phyloP scores from a whole-genome alignment of 2,113 vertebrate species.

The Nannospalax galili region DNA sequence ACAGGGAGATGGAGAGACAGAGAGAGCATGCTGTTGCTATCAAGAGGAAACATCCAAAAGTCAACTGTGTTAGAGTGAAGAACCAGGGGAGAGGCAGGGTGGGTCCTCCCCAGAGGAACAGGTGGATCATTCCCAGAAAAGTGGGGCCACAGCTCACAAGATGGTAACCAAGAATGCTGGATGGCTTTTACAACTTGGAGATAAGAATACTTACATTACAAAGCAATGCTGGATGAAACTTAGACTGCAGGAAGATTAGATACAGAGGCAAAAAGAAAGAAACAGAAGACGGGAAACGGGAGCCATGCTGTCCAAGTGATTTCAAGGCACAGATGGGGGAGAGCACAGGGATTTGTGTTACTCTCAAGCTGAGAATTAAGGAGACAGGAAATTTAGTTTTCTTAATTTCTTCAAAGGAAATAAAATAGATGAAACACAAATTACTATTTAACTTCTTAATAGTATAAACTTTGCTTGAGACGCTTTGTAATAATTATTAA shows the following conservation, averaged over 20 bases:
- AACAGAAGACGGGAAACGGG: not conserved
- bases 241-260: not conserved
- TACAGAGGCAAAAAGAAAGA: not conserved
- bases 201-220: not conserved
- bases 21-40: not conserved
- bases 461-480: conserved; percentile 60
- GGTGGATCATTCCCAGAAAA: not conserved
- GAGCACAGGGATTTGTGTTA: not conserved
- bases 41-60: not conserved
- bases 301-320: not conserved
- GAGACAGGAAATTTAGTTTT: conserved; percentile 30
- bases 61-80: not conserved
- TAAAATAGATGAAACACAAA: conserved; percentile 41
- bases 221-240: not conserved
- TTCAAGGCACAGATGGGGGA: not conserved
- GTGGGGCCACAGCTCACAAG: not conserved
- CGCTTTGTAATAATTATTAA: conserved; percentile 54
- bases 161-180: not conserved
- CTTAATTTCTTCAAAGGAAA: conserved; percentile 53
- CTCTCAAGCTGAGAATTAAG: not conserved
- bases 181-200: not conserved
- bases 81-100: not conserved
- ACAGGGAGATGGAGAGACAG: too few relatives aligned
- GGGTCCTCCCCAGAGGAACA: not conserved
- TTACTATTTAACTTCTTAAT: conserved; percentile 40